phyloP scores from a whole-genome alignment of 2,797 vertebrate genomes.

The Malacoctenus gilli region DNA sequence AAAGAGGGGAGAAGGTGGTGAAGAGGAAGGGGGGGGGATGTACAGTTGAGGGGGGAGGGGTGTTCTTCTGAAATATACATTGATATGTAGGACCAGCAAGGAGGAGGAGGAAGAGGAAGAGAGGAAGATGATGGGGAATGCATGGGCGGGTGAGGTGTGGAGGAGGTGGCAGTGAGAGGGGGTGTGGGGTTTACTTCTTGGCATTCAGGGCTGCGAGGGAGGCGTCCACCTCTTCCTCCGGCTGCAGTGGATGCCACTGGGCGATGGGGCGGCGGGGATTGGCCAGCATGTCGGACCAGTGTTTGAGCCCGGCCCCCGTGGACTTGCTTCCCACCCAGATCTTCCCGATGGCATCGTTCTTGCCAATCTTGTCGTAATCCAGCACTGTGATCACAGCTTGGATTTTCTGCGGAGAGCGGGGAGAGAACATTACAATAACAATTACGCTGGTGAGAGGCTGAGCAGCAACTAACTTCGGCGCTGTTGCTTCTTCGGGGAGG shows the following conservation, averaged over 20 bases:
- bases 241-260: constrained; percentile 98
- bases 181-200: constrained; percentile 86
- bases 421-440: constrained; percentile 10
- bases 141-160: constrained; percentile 46
- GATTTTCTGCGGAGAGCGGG: constrained; percentile 86
- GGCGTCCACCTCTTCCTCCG: constrained; percentile 94
- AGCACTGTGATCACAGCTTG: constrained; percentile 96
- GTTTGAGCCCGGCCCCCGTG: constrained; percentile 91
- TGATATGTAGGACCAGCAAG: constrained; percentile 50
- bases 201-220: constrained; percentile 87
- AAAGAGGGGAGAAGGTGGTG: constrained; percentile 7
- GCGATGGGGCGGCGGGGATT: constrained; percentile 96
- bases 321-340: constrained; percentile 93
- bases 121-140: constrained; percentile 49
- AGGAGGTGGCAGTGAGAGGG: too few species aligned
- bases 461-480: not conserved
- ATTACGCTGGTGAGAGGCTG: not conserved
- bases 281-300: constrained; percentile 99
- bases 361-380: constrained; percentile 98
- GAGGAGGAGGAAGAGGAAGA: too few species aligned
- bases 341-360: constrained; percentile 98
- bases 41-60: constrained; percentile 45
- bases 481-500: not conserved
- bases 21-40: constrained; percentile 32
- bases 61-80: constrained; percentile 69